Base-by-base conservation (phyloP, 2,113 vertebrate species). In the Ceratotherium simum region DNA sequence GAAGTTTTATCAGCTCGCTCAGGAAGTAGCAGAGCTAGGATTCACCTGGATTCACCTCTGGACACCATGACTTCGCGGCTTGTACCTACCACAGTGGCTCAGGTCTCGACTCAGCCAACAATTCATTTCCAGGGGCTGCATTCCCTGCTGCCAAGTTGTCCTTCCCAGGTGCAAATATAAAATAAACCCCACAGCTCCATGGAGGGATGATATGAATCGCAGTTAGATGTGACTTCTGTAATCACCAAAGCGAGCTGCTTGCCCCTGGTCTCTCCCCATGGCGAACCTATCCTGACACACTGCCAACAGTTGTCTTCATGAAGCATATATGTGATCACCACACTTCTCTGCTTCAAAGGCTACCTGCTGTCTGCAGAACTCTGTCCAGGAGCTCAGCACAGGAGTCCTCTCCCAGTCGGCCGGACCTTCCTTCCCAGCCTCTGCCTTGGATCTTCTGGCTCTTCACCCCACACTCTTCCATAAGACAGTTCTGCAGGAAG, bases 351-450 rank as follows among this genome's bases (percentile, higher is more conserved):
- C 56, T 90, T 95, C 62, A 90, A 91, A 92, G 87, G 14, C 80
- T 92, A 70, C 69, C 79, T 83, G 69, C 56, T 90, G 94, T 76
- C 92, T 83, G 36, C 16, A 94, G 90, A 91, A 51, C 72, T 31
- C 46, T 12, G 36, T 78, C 39, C 46, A 81, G 67, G 56, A 81
- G 46, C 85, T 89, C 51, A 42, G 85, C 39, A 70, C 21, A 80
- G n/a, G 60, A 79, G 64, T 48, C 5, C 62, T 96, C 73, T 83
- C 73, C 78, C 75, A 67, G 39, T 9, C 56, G 80, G 20, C 39
- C n/a, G 42, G 60, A 69, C 81, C 73, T 87, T 95, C 73, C 62
- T 75, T 76, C 33, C 8, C 67, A 85, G 86, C 20, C 46, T 91
- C 60, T 69, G 64, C 80, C 75, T 79, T 87, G 51, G 18, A 18